Evolutionary conservation across 2,797 vertebrate genomes (phyloP).

Genomic region (Australoheros facetus): DNA sequence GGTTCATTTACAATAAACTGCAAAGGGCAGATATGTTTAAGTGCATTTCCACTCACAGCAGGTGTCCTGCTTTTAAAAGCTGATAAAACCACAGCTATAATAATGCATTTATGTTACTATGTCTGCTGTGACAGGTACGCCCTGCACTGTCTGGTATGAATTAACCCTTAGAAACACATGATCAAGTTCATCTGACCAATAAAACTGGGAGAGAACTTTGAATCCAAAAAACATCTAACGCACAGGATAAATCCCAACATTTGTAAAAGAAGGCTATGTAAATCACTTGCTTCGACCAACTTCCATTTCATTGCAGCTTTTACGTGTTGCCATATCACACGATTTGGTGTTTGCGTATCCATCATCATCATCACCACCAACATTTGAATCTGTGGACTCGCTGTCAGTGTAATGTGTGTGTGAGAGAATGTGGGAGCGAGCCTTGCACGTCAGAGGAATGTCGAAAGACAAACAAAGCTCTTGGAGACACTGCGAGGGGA

Average conservation of each 20-base stretch:
- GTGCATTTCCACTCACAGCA: not conserved
- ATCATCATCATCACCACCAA: conserved; percentile 9
- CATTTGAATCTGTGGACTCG: not conserved
- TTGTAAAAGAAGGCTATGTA: conserved; percentile 36
- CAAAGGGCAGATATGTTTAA: conserved; percentile 18
- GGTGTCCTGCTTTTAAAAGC: conserved; percentile 14
- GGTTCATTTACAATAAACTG: conserved; percentile 36
- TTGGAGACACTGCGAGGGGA: not conserved
- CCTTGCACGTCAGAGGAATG: conserved; percentile 14
- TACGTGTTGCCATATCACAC: conserved; percentile 5
- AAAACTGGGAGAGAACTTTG: conserved; percentile 74
- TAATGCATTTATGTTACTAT: not conserved
- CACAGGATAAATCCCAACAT: conserved; percentile 36
- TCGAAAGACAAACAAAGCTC: conserved; percentile 24
- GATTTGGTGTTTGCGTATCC: conserved; percentile 24
- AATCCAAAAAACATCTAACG: conserved; percentile 45
- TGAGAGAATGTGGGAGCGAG: not conserved
- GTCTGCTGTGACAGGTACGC: conserved; percentile 32
- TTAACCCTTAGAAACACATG: conserved; percentile 24
- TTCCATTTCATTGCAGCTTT: conserved; percentile 18
- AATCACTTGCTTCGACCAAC: conserved; percentile 27
- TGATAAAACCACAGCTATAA: conserved; percentile 29
- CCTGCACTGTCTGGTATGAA: conserved; percentile 40
- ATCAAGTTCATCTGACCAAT: conserved; percentile 76
- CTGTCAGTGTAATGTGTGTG: conserved; percentile 3